Base-by-base conservation (phyloP, 2,797 vertebrate species). In the Rousettus madagascariensis region DNA sequence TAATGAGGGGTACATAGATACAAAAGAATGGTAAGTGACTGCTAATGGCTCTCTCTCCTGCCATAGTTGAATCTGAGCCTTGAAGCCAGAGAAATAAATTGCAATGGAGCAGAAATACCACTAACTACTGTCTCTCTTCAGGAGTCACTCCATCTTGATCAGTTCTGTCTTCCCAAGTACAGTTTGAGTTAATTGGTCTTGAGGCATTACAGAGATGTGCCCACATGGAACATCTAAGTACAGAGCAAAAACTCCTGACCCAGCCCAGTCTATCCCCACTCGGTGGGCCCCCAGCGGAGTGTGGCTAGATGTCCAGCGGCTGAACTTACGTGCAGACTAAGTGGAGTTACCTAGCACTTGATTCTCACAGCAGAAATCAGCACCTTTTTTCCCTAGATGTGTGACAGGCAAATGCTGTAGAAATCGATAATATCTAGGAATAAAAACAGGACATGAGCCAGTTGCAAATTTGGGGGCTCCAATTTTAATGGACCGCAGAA, bases 1-100 rank as follows among this genome's bases (percentile, higher is more conserved):
- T 95, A 97, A 95, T 74, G 68, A 96, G 11, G 15, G 41, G 2
- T 77, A 28, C 11, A 86, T 24, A 95, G 78, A 69, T 94, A 96
- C 30, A 87, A 86, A 94, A 95, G 24, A 86, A 80, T 77, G 78
- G 10, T 72, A 94, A 84, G 59, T 77, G 74, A 88, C 30, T 71
- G 57, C 82, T 86, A 88, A 91, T 30, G 65, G 46, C 13, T 79
- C 92, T 95, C 57, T 79, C 22, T 69, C 41, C 68, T 93, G 53
- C 69, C 17, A 2, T 26, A 43, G 46, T 77, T 75, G 28, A 88
- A 77, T 41, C 63, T 88, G 20, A 90, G 65, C 49, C 53, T 88
- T 53, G 8, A 93, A 91, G 65, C 2, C 69, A 78, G 69, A 90
- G 90, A 95, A 96, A 79, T 38, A 86, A 91, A 89, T 43, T 74